Base-by-base conservation (phyloP, 1,140 invertebrate genomes). In the Zaprionus nigranus region DNA sequence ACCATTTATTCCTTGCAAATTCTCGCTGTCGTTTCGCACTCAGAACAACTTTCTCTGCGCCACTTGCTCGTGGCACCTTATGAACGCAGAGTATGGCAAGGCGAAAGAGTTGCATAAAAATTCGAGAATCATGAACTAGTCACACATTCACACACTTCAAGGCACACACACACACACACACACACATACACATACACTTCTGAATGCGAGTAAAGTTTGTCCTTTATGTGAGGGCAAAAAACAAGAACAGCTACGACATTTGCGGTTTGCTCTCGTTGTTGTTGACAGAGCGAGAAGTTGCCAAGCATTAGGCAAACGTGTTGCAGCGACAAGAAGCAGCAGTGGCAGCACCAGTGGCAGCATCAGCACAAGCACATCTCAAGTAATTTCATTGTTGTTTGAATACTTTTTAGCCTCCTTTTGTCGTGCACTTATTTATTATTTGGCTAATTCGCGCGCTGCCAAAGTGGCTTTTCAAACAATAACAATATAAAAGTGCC, bases 401-500 rank as follows among this genome's bases (percentile, higher is more conserved):
- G 65, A 78, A 84, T 90, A 62, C 61, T 78, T 85, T 88, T 72
- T 51, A 51, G 78, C 81, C 84, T 70, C 81, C 66, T 87, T 87
- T 88, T 80, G 86, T 88, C 81, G 53, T 82, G 82, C 85, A 88
- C 84, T 90, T 88, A 90, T 88, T 88, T 88, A 88, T 88, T 88
- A 88, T 88, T 90, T 88, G 85, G 85, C 85, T 88, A 88, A 88
- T 88, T 88, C 85, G 85, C 85, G 85, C 85, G 72, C 76, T 90
- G 85, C 79, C 85, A 84, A 79, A 84, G 82, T 81, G 82, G 74
- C 64, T 77, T 74, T 72, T 56, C 68, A 80, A 75, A 72, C 78
- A 80, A 80, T 80, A 80, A 80, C 78, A 80, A 80, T 80, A 80
- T 76, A 73, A 72, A 73, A 78, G 64, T 68, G 67, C 7, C 46